These are phyloP conservation scores for Pomacea canaliculata DNA, from an alignment of 2,888 invertebrate genomes.

Conservation along the genomic window DNA sequence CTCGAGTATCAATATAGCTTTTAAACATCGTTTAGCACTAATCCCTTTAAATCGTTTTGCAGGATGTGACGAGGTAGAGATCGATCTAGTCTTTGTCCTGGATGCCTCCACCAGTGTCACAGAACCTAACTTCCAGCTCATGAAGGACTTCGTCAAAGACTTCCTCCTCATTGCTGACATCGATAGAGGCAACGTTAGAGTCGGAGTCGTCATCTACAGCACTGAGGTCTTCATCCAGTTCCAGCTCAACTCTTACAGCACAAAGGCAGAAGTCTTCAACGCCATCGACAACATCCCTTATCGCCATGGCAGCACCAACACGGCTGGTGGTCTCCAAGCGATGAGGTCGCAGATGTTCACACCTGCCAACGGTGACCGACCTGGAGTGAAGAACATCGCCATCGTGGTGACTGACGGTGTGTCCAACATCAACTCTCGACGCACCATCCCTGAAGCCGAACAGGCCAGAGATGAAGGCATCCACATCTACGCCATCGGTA, in stretches of 20 bases:
- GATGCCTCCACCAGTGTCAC: constrained; percentile 47
- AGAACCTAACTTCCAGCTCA: constrained; percentile 38
- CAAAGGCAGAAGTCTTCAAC: constrained; percentile 41
- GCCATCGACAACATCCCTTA: constrained; percentile 53
- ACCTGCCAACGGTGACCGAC: constrained; percentile 53
- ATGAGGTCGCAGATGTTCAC: constrained; percentile 54
- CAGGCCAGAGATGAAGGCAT: constrained; percentile 35
- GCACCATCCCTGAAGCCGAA: constrained; percentile 58
- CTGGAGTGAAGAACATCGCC: constrained; percentile 49
- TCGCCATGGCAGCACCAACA: constrained; percentile 60
- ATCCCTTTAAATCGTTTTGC: neutral
- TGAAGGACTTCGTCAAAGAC: constrained; percentile 40
- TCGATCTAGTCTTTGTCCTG: constrained; percentile 47
- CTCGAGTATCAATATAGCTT: too few species aligned
- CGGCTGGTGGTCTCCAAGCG: constrained; percentile 57
- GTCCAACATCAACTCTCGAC: constrained; percentile 57
- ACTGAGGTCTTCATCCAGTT: constrained; percentile 46
- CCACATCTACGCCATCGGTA: constrained; percentile 46
- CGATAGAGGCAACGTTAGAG: constrained; percentile 49
- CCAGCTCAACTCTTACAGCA: constrained; percentile 42
- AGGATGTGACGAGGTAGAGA: constrained; percentile 42
- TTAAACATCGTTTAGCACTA: too few species aligned
- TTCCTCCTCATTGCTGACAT: constrained; percentile 44
- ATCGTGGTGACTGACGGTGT: constrained; percentile 62
- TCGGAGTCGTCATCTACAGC: constrained; percentile 57